Conservation (phyloP, 2,888 invertebrate genomes). For the Malacosoma neustria region DNA sequence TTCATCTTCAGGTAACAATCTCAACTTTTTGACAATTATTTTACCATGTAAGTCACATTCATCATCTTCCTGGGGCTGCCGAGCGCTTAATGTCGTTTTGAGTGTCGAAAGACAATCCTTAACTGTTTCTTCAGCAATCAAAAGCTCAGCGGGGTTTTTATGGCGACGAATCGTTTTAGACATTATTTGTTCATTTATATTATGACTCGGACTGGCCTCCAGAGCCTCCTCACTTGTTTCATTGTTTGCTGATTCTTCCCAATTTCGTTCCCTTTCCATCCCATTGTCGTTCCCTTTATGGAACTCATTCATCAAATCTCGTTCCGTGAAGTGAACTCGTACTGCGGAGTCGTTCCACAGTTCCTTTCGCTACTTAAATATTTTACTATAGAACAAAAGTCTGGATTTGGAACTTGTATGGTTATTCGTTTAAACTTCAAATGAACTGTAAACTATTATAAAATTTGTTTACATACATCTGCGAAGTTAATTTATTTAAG, state of each 20-base stretch:
- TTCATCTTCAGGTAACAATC: slow-evolving; percentile 11
- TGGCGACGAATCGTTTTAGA: too few relatives aligned
- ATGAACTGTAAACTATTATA: background rate
- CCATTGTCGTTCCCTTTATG: too few relatives aligned
- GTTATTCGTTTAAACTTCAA: too few relatives aligned
- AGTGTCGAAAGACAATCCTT: slow-evolving; percentile 6
- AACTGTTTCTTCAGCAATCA: slow-evolving; percentile 5
- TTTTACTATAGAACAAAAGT: background rate
- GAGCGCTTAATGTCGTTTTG: slow-evolving; percentile 8
- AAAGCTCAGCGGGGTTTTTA: too few relatives aligned
- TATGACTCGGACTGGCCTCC: slow-evolving; percentile 1
- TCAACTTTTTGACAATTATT: slow-evolving; percentile 11
- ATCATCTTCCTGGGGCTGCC: slow-evolving; percentile 9
- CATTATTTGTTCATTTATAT: slow-evolving; percentile 4
- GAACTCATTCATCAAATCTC: background rate
- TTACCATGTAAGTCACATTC: slow-evolving; percentile 10
- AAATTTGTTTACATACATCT: background rate
- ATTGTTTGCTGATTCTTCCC: slow-evolving; percentile 3
- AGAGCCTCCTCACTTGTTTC: slow-evolving; percentile 3
- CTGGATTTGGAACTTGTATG: background rate
- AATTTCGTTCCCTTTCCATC: too few relatives aligned
- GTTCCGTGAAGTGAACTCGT: background rate
- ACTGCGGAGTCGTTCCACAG: too few relatives aligned
- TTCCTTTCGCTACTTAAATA: background rate
- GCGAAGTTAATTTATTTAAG: background rate